Evolutionary conservation across 2,797 vertebrate genomes (phyloP).

Genomic region (Pterois miles): DNA sequence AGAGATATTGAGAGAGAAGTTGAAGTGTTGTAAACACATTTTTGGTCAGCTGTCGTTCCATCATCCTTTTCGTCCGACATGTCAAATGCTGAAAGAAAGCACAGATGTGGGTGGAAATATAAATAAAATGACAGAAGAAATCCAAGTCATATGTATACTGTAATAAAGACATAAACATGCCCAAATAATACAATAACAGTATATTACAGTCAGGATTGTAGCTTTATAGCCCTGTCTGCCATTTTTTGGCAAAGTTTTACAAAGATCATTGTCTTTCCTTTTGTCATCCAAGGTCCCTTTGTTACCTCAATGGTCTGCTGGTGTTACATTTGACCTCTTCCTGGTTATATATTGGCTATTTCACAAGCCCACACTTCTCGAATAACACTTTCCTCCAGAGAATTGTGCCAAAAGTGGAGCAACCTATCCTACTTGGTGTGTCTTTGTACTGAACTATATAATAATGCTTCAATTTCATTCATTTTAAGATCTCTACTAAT

Average conservation of each 20-base stretch:
- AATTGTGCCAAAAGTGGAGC: too few species aligned
- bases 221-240: too few species aligned
- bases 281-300: too few species aligned
- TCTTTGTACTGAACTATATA: too few species aligned
- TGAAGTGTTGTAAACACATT: constrained; percentile 55
- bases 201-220: too few species aligned
- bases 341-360: not conserved
- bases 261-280: too few species aligned
- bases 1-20: not conserved
- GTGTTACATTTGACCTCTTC: not conserved
- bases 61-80: constrained; percentile 75
- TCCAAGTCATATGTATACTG: not conserved
- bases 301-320: not conserved
- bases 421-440: too few species aligned
- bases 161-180: not conserved
- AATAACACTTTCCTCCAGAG: not conserved
- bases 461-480: too few species aligned
- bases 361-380: not conserved
- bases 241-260: too few species aligned
- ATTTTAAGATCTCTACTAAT: too few species aligned
- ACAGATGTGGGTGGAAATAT: not conserved
- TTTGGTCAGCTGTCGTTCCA: constrained; percentile 15
- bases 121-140: not conserved
- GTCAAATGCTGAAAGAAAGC: constrained; percentile 77
- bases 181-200: too few species aligned